Conservation (phyloP, 2,113 vertebrate genomes). For the Paralichthys olivaceus region DNA sequence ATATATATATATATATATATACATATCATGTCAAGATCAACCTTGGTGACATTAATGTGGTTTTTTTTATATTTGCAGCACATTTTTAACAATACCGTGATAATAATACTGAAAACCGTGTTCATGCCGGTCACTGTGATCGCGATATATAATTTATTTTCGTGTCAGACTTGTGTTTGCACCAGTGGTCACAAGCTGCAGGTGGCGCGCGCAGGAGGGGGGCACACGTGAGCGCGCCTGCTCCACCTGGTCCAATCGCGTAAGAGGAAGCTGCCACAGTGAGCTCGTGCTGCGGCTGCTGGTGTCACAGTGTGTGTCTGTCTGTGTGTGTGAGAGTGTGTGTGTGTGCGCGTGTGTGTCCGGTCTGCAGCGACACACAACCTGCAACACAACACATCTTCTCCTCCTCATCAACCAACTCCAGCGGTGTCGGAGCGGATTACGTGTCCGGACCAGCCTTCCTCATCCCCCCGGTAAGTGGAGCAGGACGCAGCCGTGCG, state of each 20-base stretch:
- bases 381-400: slow-evolving; percentile 24
- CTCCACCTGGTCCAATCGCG: slow-evolving; percentile 75
- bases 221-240: slow-evolving; percentile 43
- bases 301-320: not conserved
- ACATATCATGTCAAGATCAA: no score
- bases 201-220: not conserved
- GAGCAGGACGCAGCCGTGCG: slow-evolving; percentile 42
- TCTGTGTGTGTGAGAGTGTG: not conserved
- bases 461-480: slow-evolving; percentile 63
- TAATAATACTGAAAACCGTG: no score
- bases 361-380: not conserved
- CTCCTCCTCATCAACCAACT: slow-evolving; percentile 18
- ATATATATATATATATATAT: no score
- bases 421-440: slow-evolving; percentile 44
- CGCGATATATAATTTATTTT: no score
- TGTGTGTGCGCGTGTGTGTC: slow-evolving; percentile 3
- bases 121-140: no score
- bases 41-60: no score
- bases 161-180: slow-evolving; percentile 44
- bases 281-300: slow-evolving; percentile 18
- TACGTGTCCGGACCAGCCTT: slow-evolving; percentile 45
- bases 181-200: slow-evolving; percentile 26
- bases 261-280: slow-evolving; percentile 41
- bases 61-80: no score
- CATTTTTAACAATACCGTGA: no score